Conservation (phyloP, 2,888 invertebrate genomes). For the Keiferia lycopersicella region DNA sequence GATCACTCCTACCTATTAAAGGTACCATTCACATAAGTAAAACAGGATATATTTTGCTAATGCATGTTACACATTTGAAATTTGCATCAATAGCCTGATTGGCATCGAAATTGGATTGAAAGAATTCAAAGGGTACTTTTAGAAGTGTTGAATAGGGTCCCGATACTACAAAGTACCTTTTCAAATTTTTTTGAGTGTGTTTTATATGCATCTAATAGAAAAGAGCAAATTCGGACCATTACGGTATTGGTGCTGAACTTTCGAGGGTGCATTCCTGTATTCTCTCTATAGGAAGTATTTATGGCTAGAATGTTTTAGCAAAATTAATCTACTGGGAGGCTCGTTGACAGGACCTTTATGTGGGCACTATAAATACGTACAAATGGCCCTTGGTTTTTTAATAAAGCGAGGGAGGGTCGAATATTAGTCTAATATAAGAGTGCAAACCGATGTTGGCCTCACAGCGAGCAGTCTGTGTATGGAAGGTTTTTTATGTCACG, state of each 20-base stretch:
- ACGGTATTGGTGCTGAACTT: slow-evolving; percentile 45
- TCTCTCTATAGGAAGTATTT: slow-evolving; percentile 29
- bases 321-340: slow-evolving; percentile 73
- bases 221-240: slow-evolving; percentile 32
- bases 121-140: slow-evolving; percentile 17
- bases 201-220: slow-evolving; percentile 34
- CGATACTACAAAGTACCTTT: not conserved
- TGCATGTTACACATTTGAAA: slow-evolving; percentile 37
- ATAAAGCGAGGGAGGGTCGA: slow-evolving; percentile 76
- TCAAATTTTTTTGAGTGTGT: slow-evolving; percentile 33
- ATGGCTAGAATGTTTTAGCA: slow-evolving; percentile 67
- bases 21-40: too few relatives aligned
- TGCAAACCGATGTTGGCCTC: slow-evolving; percentile 78
- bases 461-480: slow-evolving; percentile 55
- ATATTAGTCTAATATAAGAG: slow-evolving; percentile 79
- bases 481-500: slow-evolving; percentile 59
- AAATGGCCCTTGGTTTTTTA: slow-evolving; percentile 79
- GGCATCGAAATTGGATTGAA: slow-evolving; percentile 12
- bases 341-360: slow-evolving; percentile 65
- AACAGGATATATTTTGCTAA: not conserved
- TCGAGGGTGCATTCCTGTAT: slow-evolving; percentile 28
- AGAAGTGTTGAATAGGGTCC: not conserved
- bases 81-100: slow-evolving; percentile 23
- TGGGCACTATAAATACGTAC: slow-evolving; percentile 73
- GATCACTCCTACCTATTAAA: not conserved